Percentiles rank a stretch among this genome's conserved stretches.
These are phyloP conservation scores for Chrysopa pallens DNA, from an alignment of 1,140 invertebrate species.

Conservation along the genomic window DNA sequence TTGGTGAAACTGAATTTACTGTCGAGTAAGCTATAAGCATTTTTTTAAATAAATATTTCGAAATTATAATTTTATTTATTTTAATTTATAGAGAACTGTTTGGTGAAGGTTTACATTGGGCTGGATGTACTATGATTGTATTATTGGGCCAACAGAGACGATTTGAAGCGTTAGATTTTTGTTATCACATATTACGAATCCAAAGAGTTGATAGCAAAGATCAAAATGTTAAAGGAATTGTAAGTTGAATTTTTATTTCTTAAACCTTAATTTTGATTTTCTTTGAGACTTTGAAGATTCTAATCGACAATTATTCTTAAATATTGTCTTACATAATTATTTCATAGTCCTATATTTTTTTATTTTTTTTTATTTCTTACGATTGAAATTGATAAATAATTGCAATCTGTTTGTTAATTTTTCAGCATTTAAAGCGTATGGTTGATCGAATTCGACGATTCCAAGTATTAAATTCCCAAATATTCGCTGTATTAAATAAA, in stretches of 20 bases:
- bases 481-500: conserved; percentile 93
- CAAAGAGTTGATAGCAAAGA: conserved; percentile 95
- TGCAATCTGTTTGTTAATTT: conserved; percentile 12
- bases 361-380: no score
- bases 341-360: no score
- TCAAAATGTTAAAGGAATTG: conserved; percentile 88
- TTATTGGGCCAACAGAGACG: conserved; percentile 87
- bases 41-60: conserved; percentile 5
- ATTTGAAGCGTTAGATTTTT: conserved; percentile 97
- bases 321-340: not conserved
- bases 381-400: no score
- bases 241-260: conserved; percentile 39
- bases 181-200: conserved; percentile 93
- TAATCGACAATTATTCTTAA: no score
- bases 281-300: no score
- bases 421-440: conserved; percentile 87
- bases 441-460: conserved; percentile 93
- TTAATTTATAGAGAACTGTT: conserved; percentile 67
- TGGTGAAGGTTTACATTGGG: conserved; percentile 98
- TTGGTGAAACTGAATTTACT: conserved; percentile 92
- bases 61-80: conserved; percentile 5
- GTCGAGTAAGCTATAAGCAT: conserved; percentile 62
- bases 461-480: conserved; percentile 96
- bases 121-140: conserved; percentile 96
- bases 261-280: no score